phyloP scores from a whole-genome alignment of 2,888 invertebrate species.

The Drosophila meridiana region DNA sequence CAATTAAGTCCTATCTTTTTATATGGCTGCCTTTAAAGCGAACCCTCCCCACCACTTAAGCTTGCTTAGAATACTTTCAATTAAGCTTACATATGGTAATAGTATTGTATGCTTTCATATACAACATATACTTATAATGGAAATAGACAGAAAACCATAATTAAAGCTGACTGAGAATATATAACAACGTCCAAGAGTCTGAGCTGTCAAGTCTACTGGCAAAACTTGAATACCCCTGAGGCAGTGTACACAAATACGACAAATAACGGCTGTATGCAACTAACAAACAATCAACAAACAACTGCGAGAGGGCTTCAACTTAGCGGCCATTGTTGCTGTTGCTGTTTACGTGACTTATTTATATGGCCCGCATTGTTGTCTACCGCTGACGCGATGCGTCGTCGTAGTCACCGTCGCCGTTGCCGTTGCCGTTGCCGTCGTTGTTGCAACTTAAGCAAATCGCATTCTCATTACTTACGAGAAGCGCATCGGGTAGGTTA shows the following conservation, averaged over 20 bases:
- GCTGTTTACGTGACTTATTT: constrained; percentile 56
- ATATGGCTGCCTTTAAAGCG: no score
- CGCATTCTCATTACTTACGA: constrained; percentile 82
- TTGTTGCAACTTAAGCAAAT: constrained; percentile 58
- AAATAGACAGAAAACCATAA: no score
- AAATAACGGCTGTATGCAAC: constrained; percentile 24
- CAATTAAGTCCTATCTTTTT: no score
- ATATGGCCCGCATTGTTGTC: constrained; percentile 55
- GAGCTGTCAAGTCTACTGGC: background rate
- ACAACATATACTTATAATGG: no score
- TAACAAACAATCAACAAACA: constrained; percentile 16
- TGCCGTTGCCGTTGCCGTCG: constrained; percentile 4
- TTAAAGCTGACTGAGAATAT: no score
- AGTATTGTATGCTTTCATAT: no score
- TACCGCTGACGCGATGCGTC: constrained; percentile 14
- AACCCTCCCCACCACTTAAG: no score
- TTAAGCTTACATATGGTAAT: no score
- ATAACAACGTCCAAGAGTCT: no score
- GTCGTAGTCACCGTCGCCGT: background rate
- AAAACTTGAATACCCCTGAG: background rate
- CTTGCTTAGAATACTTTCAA: no score
- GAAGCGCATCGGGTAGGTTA: constrained; percentile 10
- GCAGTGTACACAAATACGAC: background rate
- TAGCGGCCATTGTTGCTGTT: constrained; percentile 24
- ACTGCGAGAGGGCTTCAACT: background rate